Evolutionary conservation across 1,140 invertebrate genomes (phyloP), one percentile per base, ranked within the genome.

Genomic region (Solenopsis invicta): DNA sequence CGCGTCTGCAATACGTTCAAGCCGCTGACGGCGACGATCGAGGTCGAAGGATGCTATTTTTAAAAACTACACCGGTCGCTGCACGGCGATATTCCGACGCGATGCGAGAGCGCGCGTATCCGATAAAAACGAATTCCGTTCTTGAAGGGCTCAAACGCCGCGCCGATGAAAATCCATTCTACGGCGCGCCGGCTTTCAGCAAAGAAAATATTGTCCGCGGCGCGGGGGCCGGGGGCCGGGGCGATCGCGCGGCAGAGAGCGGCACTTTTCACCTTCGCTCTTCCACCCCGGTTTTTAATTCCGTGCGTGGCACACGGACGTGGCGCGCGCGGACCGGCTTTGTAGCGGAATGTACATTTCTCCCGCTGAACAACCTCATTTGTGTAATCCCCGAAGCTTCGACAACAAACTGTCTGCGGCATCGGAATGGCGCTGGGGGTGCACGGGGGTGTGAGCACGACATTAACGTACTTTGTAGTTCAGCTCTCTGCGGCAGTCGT

Each of bases 401-500:
- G 91, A 92, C 89, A 93, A 92, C 92, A 93, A 92, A 90, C 91
- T 88, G 87, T 87, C 89, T 85, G 85, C 85, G 87, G 86, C 78
- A 91, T 90, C 50, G 86, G 75, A 76, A 80, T 88, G 76, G 76
- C 54, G 82, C 66, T 62, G 85, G 69, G 77, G 84, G 75, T 74
- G 56, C 82, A 75, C 50, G 84, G 81, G 88, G 89, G 84, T 89
- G 91, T 76, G 88, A 91, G 90, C 86, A 86, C 84, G 90, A 91
- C 89, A 92, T 93, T 92, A 92, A 92, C 87, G 90, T 91, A 93
- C 92, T 93, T 93, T 93, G 91, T 93, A 89, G 85, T 89, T 86
- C 48, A 85, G 72, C 77, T 78, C 81, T 88, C 76, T 80, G 71
- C 82, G 89, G 64, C 90, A 81, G 85, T 89, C 72, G 85, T 74